These are phyloP conservation scores for Dasyornis broadbenti DNA, from an alignment of 2,113 vertebrate species.

Conservation along the genomic window DNA sequence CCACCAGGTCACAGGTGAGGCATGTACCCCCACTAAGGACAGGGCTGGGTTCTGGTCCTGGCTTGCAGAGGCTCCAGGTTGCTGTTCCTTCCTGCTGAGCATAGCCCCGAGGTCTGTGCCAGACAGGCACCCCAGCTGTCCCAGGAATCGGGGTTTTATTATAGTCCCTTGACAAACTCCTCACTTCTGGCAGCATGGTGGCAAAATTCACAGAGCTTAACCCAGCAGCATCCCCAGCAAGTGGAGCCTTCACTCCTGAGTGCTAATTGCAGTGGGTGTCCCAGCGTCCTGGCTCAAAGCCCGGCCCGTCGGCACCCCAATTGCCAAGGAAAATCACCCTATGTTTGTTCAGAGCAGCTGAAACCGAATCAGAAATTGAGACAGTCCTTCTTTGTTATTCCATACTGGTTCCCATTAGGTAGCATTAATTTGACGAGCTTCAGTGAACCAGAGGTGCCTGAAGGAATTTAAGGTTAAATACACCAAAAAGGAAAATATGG, in stretches of 20 bases:
- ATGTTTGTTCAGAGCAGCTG: background rate
- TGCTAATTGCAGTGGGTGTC: background rate
- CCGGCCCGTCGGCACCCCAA: rapidly evolving
- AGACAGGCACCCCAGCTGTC: background rate
- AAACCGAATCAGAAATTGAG: background rate
- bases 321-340: background rate
- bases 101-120: background rate
- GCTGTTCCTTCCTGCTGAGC: background rate
- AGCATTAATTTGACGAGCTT: slow-evolving; percentile 46
- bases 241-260: background rate
- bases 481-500: slow-evolving; percentile 39
- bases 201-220: slow-evolving; percentile 13
- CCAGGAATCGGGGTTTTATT: background rate
- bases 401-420: background rate
- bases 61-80: background rate
- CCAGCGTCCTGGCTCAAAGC: background rate
- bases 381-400: slow-evolving; percentile 22
- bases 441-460: slow-evolving; percentile 25
- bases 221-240: background rate
- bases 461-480: slow-evolving; percentile 66
- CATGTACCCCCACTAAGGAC: rapidly evolving
- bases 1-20: background rate
- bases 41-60: background rate
- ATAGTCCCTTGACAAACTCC: background rate
- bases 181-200: background rate